phyloP scores from a whole-genome alignment of 2,113 vertebrate species.

The Prietella phreatophila region DNA sequence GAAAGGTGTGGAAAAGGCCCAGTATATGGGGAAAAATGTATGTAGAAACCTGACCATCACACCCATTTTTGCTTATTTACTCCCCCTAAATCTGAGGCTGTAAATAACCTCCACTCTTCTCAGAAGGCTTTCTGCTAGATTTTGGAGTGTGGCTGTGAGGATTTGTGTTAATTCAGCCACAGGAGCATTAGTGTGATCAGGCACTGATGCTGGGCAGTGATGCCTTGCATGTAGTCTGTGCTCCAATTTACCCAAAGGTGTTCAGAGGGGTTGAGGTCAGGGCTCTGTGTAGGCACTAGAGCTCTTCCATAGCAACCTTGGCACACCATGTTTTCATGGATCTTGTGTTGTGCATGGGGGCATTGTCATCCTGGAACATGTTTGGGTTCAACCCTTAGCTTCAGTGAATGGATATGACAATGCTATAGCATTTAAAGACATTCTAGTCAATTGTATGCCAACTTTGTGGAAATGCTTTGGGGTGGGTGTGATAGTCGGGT shows the following conservation, averaged over 20 bases:
- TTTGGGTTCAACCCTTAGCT: background rate
- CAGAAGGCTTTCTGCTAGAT: background rate
- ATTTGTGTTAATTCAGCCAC: background rate
- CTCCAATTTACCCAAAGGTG: background rate
- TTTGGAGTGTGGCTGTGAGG: background rate
- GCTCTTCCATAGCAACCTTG: background rate
- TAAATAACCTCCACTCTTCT: background rate
- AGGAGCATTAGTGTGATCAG: background rate
- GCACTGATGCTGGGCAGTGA: background rate
- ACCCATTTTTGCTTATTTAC: background rate
- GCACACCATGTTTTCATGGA: background rate
- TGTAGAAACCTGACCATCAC: background rate
- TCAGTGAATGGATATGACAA: background rate
- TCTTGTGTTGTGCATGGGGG: background rate
- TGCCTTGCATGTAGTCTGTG: background rate
- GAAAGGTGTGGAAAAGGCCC: background rate
- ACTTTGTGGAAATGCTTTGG: background rate
- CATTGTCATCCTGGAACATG: background rate
- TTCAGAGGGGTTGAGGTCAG: background rate
- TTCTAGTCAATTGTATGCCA: background rate
- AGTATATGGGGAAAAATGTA: background rate
- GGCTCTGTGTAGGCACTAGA: background rate
- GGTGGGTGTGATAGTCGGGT: background rate
- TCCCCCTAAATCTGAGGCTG: background rate
- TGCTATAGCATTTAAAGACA: background rate